Conservation (phyloP, 2,797 vertebrate species). For the Oophaga sylvatica region DNA sequence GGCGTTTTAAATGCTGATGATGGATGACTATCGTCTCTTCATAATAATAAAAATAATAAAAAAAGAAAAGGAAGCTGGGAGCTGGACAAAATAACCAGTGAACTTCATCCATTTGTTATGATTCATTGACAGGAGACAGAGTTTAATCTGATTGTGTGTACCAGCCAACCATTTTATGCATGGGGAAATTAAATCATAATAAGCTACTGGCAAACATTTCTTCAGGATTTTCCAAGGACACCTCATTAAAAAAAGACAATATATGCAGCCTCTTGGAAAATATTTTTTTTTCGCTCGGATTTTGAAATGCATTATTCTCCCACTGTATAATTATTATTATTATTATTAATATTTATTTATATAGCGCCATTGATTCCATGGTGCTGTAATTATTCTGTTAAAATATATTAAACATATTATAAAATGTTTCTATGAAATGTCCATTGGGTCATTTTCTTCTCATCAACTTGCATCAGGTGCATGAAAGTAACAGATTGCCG, state of each 20-base stretch:
- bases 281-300: slow-evolving; percentile 59
- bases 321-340: neutral
- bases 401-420: neutral
- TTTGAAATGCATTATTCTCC: slow-evolving; percentile 12
- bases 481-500: neutral
- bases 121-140: slow-evolving; percentile 71
- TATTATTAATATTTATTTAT: too few species aligned
- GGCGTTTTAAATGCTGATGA: slow-evolving; percentile 68
- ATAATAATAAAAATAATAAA: slow-evolving; percentile 17
- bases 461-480: neutral
- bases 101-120: slow-evolving; percentile 69
- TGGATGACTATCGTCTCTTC: slow-evolving; percentile 72
- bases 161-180: slow-evolving; percentile 49
- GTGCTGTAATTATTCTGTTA: too few species aligned
- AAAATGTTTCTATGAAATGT: neutral
- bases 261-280: slow-evolving; percentile 58
- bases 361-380: too few species aligned
- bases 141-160: slow-evolving; percentile 61
- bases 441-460: neutral
- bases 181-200: slow-evolving; percentile 52
- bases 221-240: slow-evolving; percentile 59
- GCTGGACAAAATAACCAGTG: slow-evolving; percentile 63
- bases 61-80: slow-evolving; percentile 57
- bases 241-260: slow-evolving; percentile 61
- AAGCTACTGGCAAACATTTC: slow-evolving; percentile 60